These are phyloP conservation scores for Capromys pilorides DNA, from an alignment of 2,797 vertebrate genomes.

Conservation along the genomic window DNA sequence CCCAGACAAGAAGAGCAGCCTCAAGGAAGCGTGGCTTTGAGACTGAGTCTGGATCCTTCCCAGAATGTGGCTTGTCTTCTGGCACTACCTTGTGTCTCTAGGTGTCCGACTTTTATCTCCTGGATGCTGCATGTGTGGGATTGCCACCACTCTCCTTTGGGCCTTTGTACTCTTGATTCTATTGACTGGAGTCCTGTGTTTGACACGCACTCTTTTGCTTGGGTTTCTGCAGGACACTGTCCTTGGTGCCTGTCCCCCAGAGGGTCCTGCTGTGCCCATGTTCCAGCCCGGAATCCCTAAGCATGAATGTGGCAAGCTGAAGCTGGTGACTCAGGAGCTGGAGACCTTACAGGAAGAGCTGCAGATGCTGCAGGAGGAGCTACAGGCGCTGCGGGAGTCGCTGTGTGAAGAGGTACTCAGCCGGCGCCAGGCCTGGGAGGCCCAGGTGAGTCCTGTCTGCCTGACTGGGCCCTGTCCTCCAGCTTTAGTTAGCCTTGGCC, in stretches of 20 bases:
- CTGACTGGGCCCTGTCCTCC: not conserved
- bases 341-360: slow-evolving; percentile 48
- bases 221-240: slow-evolving; percentile 68
- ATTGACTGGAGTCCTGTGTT: accelerated
- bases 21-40: not conserved
- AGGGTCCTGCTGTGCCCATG: not conserved
- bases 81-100: not conserved
- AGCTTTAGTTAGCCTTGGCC: not conserved
- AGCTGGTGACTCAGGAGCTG: not conserved
- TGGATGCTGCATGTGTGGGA: not conserved
- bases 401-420: not conserved
- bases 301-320: accelerated
- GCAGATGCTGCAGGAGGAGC: slow-evolving; percentile 48
- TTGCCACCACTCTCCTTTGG: not conserved
- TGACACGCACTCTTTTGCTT: not conserved
- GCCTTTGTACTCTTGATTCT: not conserved
- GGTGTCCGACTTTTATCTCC: not conserved
- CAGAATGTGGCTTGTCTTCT: not conserved
- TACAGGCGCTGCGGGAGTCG: not conserved
- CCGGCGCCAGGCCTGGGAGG: slow-evolving; percentile 52
- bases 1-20: not conserved
- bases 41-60: not conserved
- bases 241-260: not conserved
- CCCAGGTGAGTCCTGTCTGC: slow-evolving; percentile 33
- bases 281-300: not conserved